Evolutionary conservation across 2,888 invertebrate species (phyloP).

Genomic region (Watsonalla cultraria): DNA sequence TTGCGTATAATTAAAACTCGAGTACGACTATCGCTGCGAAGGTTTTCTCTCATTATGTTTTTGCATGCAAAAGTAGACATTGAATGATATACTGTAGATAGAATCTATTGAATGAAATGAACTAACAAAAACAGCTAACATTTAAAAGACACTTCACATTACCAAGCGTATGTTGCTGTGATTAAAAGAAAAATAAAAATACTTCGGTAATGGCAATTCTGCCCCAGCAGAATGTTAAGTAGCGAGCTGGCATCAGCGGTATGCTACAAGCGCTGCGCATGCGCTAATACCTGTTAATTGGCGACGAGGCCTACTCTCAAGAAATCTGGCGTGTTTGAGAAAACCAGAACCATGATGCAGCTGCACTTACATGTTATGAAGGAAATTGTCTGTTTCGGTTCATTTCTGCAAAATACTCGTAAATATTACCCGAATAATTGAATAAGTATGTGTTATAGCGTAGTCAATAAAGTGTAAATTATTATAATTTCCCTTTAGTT

Average conservation of each 20-base stretch:
- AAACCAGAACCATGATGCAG: too few relatives aligned
- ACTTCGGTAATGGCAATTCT: slow-evolving; percentile 19
- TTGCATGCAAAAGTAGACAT: neutral
- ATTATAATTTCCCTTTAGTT: too few relatives aligned
- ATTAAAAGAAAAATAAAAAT: slow-evolving; percentile 28
- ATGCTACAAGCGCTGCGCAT: slow-evolving; percentile 26
- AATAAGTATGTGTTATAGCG: too few relatives aligned
- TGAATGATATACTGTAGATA: neutral
- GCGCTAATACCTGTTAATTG: slow-evolving; percentile 45
- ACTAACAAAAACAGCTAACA: neutral
- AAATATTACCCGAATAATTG: too few relatives aligned
- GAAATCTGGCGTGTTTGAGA: neutral
- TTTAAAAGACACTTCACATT: neutral
- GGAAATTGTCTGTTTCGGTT: neutral
- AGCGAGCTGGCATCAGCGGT: slow-evolving; percentile 23
- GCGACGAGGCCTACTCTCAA: slow-evolving; percentile 9
- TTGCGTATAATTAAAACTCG: neutral
- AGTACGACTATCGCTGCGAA: neutral
- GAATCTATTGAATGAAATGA: neutral
- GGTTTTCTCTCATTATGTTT: neutral
- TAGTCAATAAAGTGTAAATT: too few relatives aligned
- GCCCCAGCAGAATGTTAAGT: slow-evolving; percentile 23
- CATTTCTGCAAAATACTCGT: neutral
- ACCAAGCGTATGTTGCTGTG: slow-evolving; percentile 1
- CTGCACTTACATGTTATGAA: too few relatives aligned